Conservation (phyloP, 2,113 vertebrate genomes). For the Cyphomyrus discorhynchus region DNA sequence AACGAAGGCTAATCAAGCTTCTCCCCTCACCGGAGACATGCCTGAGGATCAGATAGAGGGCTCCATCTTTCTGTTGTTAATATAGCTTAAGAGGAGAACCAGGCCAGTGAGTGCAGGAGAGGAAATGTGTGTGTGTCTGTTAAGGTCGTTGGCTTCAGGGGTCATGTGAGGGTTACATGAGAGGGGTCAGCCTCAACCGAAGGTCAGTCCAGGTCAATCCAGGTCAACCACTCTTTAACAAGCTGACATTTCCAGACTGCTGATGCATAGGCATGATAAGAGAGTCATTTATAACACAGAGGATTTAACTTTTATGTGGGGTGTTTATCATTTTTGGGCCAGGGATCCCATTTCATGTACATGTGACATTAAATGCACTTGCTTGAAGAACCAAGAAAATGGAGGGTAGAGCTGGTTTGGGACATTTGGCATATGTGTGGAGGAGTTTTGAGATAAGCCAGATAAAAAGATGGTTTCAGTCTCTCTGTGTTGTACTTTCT, state of each 20-base stretch:
- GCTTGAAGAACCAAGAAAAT: constrained; percentile 16
- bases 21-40: neutral
- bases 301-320: neutral
- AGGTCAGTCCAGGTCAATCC: constrained; percentile 23
- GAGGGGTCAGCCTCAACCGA: constrained; percentile 27
- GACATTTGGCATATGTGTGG: constrained; percentile 22
- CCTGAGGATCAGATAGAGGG: neutral
- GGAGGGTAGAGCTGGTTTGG: constrained; percentile 5
- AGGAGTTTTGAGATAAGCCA: constrained; percentile 40
- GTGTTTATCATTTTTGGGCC: neutral
- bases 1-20: neutral
- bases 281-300: neutral
- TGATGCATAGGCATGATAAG: neutral
- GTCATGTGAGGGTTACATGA: constrained; percentile 29
- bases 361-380: constrained; percentile 24
- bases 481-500: neutral
- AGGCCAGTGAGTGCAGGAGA: neutral
- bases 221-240: constrained; percentile 35
- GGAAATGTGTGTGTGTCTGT: constrained; percentile 26
- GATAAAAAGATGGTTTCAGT: constrained; percentile 17
- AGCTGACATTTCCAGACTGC: constrained; percentile 21
- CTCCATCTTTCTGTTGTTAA: neutral
- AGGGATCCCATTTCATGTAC: neutral
- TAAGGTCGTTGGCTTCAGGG: constrained; percentile 27
- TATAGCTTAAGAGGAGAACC: neutral